Evolutionary conservation across 1,140 invertebrate species (phyloP).

Genomic region (Pogonomyrmex californicus): DNA sequence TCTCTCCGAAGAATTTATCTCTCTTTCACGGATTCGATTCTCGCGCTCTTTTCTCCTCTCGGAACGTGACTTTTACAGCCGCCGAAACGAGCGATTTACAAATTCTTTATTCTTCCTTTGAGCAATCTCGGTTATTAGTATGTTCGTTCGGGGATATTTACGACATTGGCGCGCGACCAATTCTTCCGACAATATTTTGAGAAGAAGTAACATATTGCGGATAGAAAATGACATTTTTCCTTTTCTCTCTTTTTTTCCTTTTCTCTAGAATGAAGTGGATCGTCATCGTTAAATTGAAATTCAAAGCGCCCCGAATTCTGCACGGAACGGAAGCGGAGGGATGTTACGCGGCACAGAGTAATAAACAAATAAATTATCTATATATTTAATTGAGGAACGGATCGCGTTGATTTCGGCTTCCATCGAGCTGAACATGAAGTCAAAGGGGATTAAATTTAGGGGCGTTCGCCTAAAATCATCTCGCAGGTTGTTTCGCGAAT

Average conservation of each 20-base stretch:
- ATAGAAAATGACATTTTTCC: not conserved
- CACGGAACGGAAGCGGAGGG: not conserved
- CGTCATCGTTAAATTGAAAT: conserved; percentile 17
- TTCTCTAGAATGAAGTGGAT: not conserved
- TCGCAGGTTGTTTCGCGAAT: not conserved
- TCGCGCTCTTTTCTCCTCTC: not conserved
- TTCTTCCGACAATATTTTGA: conserved; percentile 22
- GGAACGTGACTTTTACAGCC: conserved; percentile 24
- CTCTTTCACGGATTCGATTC: conserved; percentile 15
- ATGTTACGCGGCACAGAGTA: not conserved
- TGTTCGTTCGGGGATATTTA: conserved; percentile 16
- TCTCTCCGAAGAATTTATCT: conserved; percentile 6
- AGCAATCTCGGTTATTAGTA: conserved; percentile 18
- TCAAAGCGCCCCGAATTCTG: conserved; percentile 1
- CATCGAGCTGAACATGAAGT: not conserved
- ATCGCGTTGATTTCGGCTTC: not conserved
- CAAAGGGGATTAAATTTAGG: conserved; percentile 9
- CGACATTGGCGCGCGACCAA: conserved; percentile 37
- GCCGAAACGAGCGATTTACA: conserved; percentile 39
- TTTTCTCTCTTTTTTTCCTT: not conserved
- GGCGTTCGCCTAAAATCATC: not conserved
- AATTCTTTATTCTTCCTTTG: conserved; percentile 11
- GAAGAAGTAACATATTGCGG: not conserved
- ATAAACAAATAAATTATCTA: not conserved
- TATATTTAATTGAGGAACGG: not conserved